Conservation (phyloP, 2,797 vertebrate species). For the Macropus fuliginosus region DNA sequence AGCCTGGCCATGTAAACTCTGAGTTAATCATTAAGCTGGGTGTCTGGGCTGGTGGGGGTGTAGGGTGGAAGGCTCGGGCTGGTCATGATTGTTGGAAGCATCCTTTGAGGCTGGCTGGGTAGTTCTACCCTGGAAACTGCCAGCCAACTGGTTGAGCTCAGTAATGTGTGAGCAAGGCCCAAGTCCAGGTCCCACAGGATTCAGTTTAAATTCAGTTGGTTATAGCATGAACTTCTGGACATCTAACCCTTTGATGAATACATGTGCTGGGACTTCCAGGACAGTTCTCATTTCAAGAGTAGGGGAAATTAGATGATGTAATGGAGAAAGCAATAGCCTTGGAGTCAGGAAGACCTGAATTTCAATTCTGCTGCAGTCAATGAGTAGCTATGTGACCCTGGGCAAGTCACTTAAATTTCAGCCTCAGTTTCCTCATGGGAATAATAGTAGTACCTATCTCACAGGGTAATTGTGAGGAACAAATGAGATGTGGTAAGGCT, state of each 20-base stretch:
- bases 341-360: not conserved
- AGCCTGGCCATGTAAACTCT: conserved; percentile 69
- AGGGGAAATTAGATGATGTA: not conserved
- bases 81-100: conserved; percentile 29
- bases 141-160: conserved; percentile 58
- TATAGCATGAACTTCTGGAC: not conserved
- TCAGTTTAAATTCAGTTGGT: not conserved
- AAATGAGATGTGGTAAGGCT: not conserved
- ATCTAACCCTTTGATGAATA: not conserved
- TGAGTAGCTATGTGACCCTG: not conserved
- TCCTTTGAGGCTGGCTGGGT: conserved; percentile 64
- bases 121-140: conserved; percentile 63
- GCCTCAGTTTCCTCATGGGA: not conserved
- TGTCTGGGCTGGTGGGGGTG: not conserved
- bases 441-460: not conserved
- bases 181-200: conserved; percentile 4
- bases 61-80: not conserved
- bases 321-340: not conserved
- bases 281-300: not conserved
- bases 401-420: not conserved
- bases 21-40: conserved; percentile 77
- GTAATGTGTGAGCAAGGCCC: conserved; percentile 29
- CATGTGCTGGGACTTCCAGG: not conserved
- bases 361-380: not conserved
- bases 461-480: not conserved